Evolutionary conservation across 2,888 invertebrate species (phyloP).

Genomic region (Crioceris asparagi): DNA sequence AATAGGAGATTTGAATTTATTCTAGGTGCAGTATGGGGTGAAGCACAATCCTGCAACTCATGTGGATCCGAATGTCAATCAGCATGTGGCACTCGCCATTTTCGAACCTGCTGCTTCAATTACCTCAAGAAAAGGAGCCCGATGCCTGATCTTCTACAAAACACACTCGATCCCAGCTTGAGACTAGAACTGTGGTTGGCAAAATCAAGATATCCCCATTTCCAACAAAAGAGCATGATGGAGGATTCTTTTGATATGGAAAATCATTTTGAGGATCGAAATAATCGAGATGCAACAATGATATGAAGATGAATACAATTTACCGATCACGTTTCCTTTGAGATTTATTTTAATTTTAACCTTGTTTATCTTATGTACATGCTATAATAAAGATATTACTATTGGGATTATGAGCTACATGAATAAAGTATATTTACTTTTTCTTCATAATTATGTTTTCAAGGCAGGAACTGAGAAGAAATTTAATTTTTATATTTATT

Average conservation of each 20-base stretch:
- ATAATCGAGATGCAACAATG: not conserved
- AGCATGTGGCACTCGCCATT: slow-evolving; percentile 58
- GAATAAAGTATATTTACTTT: too few species aligned
- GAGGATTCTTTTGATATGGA: slow-evolving; percentile 4
- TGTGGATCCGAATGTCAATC: slow-evolving; percentile 57
- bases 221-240: slow-evolving; percentile 19
- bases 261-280: not conserved
- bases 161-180: slow-evolving; percentile 31
- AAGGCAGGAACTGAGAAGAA: too few species aligned
- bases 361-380: too few species aligned
- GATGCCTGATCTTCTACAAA: slow-evolving; percentile 19
- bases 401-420: too few species aligned
- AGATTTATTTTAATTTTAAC: too few species aligned
- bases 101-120: slow-evolving; percentile 63
- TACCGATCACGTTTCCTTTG: too few species aligned
- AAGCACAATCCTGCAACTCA: slow-evolving; percentile 54
- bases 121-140: slow-evolving; percentile 50
- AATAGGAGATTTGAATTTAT: slow-evolving; percentile 2
- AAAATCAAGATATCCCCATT: slow-evolving; percentile 28
- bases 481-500: too few species aligned
- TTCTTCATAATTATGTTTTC: too few species aligned
- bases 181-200: slow-evolving; percentile 35
- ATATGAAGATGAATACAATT: too few species aligned
- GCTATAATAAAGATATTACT: too few species aligned
- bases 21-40: slow-evolving; percentile 40